Evolutionary conservation across 2,888 invertebrate genomes (phyloP).

Genomic region (Neoaliturus tenellus): DNA sequence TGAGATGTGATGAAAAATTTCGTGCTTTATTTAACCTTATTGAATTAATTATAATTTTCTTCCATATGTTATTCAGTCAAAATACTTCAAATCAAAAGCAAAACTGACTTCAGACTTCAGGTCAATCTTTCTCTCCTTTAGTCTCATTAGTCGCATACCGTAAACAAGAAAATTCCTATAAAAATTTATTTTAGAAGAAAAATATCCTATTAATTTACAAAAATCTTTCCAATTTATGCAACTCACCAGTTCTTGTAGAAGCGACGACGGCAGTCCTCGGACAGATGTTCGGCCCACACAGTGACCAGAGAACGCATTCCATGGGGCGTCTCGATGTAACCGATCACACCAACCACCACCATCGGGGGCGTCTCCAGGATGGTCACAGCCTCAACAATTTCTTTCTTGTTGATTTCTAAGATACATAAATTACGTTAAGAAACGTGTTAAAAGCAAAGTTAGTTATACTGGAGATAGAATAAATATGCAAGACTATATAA

Average conservation of each 20-base stretch:
- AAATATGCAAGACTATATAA: background rate
- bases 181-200: no score
- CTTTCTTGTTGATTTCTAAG: slow-evolving; percentile 99
- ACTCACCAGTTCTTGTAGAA: slow-evolving; percentile 99
- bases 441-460: background rate
- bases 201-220: no score
- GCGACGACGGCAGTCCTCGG: slow-evolving; percentile 98
- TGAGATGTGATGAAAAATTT: no score
- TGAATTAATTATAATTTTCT: no score
- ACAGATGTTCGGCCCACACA: slow-evolving; percentile 99
- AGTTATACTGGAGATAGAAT: background rate
- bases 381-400: slow-evolving; percentile 99
- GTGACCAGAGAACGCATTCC: slow-evolving; percentile 97
- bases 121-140: no score
- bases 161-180: no score
- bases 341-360: slow-evolving; percentile 98
- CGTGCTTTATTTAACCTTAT: no score
- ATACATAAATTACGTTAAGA: slow-evolving; percentile 59
- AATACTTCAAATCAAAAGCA: no score
- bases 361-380: slow-evolving; percentile 99
- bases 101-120: no score
- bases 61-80: no score
- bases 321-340: slow-evolving; percentile 99
- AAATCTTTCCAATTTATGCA: no score
- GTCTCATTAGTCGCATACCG: no score